Percentiles rank a stretch among this genome's conserved stretches.
phyloP scores from a whole-genome alignment of 2,113 vertebrate genomes.

The Girardinichthys multiradiatus region DNA sequence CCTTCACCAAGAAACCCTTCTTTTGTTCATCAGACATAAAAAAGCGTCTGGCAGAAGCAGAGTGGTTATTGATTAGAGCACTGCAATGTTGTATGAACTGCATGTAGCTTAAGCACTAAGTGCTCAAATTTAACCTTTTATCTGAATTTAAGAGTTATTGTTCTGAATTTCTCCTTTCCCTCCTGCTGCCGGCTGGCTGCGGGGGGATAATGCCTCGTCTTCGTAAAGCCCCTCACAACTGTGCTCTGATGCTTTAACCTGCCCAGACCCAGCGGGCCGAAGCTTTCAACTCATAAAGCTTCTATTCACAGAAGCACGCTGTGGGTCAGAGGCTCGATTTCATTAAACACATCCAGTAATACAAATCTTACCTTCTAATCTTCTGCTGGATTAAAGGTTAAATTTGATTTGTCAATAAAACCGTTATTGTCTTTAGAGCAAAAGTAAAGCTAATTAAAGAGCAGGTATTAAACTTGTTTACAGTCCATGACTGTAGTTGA shows the following conservation, averaged over 20 bases:
- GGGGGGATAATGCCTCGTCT: constrained; percentile 35
- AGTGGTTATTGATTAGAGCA: constrained; percentile 38
- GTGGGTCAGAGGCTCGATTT: constrained; percentile 47
- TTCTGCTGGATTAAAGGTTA: constrained; percentile 25
- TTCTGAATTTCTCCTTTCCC: constrained; percentile 26
- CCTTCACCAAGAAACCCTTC: constrained; percentile 17
- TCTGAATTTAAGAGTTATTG: constrained; percentile 36
- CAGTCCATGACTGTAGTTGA: neutral
- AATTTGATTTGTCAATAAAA: neutral
- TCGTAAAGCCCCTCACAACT: constrained; percentile 57
- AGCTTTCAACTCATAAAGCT: constrained; percentile 54
- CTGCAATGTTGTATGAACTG: constrained; percentile 24
- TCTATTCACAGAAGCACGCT: constrained; percentile 45
- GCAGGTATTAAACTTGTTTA: too few relatives aligned
- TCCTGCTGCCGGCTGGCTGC: constrained; percentile 14
- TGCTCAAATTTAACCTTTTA: constrained; percentile 4
- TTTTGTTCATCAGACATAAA: constrained; percentile 34
- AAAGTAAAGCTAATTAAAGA: too few relatives aligned
- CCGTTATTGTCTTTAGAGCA: too few relatives aligned
- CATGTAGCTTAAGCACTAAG: neutral
- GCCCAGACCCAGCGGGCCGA: constrained; percentile 39
- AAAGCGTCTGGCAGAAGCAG: constrained; percentile 27
- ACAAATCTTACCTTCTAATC: constrained; percentile 27
- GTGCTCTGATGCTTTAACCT: constrained; percentile 49
- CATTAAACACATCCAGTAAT: constrained; percentile 53